Base-by-base conservation (phyloP, 2,797 vertebrate species). In the Pantherophis alleghaniensis region DNA sequence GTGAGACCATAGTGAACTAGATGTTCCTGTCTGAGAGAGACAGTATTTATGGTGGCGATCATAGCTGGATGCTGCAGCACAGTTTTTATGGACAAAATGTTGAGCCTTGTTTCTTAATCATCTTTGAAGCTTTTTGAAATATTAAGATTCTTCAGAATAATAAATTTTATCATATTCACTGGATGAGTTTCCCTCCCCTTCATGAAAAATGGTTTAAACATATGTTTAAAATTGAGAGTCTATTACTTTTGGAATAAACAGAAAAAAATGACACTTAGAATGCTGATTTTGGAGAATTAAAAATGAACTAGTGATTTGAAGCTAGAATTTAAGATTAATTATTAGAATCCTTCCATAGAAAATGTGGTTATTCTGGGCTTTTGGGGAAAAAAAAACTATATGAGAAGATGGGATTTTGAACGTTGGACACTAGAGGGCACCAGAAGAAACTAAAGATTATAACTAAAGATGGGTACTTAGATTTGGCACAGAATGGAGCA, bases 351-450 rank as follows among this genome's bases (percentile, higher is more conserved):
- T 79, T 79, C 69, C 69, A 42, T 10, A 37, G 7, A 37, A 79
- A 79, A 22, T 79, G 18, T 37, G 14, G 69, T 37, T 37, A 37
- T 37, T 18, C 37, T 7, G n/a, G 32, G n/a, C 7, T 74, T 79
- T 74, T 74, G 1, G 7, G 0, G 1, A 0, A 7, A 7, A 3
- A 3, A 3, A 9, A 9, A n/a, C 28, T 69, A 32, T 74, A 79
- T 74, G 69, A 42, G 18, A 79, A 79, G 32, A 42, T 79, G 7
- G 69, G n/a, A 7, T 6, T 74, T 69, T 37, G 69, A 74, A 74
- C 3, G 0, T 74, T 32, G 7, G 16, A 74, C 32, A 37, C n/a
- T 37, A 74, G 69, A 37, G 16, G 69, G 16, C 32, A 74, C 16
- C 6, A 74, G 14, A 74, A 20, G 32, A 74, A 74, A 74, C 16